Conservation (phyloP, 1,140 invertebrate species). For the Atta cephalotes region DNA sequence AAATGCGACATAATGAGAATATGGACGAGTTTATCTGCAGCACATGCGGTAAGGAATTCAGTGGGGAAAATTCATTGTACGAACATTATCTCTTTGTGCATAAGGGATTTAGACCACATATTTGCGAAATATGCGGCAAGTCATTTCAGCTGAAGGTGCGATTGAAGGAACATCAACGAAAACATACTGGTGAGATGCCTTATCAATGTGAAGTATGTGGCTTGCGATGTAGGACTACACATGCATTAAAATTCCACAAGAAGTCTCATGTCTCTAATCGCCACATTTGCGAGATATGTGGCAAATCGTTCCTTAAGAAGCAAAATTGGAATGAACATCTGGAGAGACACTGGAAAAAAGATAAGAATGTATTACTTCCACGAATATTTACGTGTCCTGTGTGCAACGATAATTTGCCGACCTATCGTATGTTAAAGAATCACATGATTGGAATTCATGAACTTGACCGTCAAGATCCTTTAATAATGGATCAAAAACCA, state of each 20-base stretch:
- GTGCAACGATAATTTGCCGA: constrained; percentile 69
- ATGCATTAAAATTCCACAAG: constrained; percentile 70
- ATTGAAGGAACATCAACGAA: constrained; percentile 73
- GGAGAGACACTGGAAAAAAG: constrained; percentile 76
- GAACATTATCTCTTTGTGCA: constrained; percentile 77
- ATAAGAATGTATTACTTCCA: constrained; percentile 68
- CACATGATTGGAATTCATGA: constrained; percentile 73
- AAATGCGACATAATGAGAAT: constrained; percentile 76
- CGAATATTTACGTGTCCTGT: constrained; percentile 69
- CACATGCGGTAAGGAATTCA: constrained; percentile 75
- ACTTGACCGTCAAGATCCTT: constrained; percentile 69
- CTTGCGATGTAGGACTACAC: constrained; percentile 71
- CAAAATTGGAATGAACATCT: constrained; percentile 77
- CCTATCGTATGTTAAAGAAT: constrained; percentile 71
- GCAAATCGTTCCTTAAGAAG: constrained; percentile 74
- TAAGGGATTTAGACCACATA: constrained; percentile 73
- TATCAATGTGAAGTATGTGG: constrained; percentile 73
- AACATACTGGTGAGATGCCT: constrained; percentile 74
- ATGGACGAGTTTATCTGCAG: constrained; percentile 76
- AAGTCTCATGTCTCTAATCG: constrained; percentile 72
- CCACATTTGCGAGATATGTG: constrained; percentile 70
- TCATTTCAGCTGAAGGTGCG: constrained; percentile 75
- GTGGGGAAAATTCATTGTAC: constrained; percentile 74
- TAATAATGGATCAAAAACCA: constrained; percentile 70
- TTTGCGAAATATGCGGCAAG: constrained; percentile 76